Percentiles rank a stretch among this genome's conserved stretches.
Conservation (phyloP, 2,113 vertebrate species). For the Laticauda laticaudata region DNA sequence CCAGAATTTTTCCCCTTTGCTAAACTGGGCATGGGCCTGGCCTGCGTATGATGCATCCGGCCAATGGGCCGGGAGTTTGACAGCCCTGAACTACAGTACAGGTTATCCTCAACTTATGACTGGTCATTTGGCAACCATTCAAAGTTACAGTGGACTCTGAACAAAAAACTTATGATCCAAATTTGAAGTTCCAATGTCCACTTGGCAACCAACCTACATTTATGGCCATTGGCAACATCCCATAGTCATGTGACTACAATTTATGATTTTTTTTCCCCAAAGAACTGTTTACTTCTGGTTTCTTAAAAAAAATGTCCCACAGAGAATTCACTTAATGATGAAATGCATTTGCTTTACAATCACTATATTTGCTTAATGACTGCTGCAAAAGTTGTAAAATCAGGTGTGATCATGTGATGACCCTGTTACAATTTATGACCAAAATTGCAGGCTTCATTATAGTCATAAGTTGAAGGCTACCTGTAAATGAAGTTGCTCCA, state of each 20-base stretch:
- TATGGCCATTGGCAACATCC: background rate
- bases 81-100: background rate
- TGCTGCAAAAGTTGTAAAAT: background rate
- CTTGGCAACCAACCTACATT: background rate
- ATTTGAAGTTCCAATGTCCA: background rate
- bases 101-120: background rate
- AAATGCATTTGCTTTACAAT: background rate
- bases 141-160: background rate
- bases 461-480: background rate
- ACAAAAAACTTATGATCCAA: background rate
- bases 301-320: background rate
- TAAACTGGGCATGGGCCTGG: too few species aligned
- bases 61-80: too few species aligned
- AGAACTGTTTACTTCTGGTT: background rate
- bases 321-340: background rate
- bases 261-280: background rate
- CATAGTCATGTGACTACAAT: too few species aligned
- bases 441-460: background rate
- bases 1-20: too few species aligned
- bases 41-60: too few species aligned
- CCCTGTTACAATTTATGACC: background rate
- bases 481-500: background rate
- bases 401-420: background rate
- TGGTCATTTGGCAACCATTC: background rate
- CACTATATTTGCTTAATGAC: background rate